Conservation (phyloP, 2,888 invertebrate species). For the Mycalesis mineus region DNA sequence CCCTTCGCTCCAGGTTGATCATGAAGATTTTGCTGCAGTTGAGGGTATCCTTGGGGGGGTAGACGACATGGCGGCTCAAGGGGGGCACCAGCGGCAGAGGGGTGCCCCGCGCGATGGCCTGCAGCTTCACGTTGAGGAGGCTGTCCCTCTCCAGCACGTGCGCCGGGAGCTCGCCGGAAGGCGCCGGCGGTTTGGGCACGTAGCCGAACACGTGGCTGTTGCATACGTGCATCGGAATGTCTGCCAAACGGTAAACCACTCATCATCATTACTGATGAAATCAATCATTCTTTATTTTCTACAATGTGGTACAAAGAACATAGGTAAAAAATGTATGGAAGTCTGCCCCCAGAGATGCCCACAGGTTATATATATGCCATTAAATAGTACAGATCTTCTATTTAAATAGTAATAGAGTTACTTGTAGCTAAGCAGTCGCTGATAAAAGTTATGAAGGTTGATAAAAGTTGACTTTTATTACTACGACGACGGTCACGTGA, state of each 20-base stretch:
- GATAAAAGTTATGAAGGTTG: too few species aligned
- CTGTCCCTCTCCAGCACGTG: slow-evolving; percentile 86
- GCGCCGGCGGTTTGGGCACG: slow-evolving; percentile 88
- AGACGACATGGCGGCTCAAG: slow-evolving; percentile 50
- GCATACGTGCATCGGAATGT: slow-evolving; percentile 77
- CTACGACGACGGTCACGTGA: too few species aligned
- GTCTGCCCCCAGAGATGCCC: too few species aligned
- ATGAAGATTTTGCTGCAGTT: slow-evolving; percentile 90
- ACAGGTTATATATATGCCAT: too few species aligned
- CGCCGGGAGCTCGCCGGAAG: slow-evolving; percentile 77
- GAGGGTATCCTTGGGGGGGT: slow-evolving; percentile 78
- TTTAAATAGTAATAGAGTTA: too few species aligned
- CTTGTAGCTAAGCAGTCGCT: too few species aligned
- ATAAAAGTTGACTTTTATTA: too few species aligned
- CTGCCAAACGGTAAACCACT: slow-evolving; percentile 34
- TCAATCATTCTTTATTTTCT: too few species aligned
- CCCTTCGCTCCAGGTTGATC: slow-evolving; percentile 92
- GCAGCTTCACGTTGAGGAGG: slow-evolving; percentile 85
- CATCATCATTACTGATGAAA: too few species aligned
- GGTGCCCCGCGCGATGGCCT: slow-evolving; percentile 81
- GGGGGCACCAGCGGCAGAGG: slow-evolving; percentile 60
- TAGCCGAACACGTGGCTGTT: slow-evolving; percentile 91
- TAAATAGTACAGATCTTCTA: too few species aligned
- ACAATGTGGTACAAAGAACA: too few species aligned
- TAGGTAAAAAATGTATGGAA: too few species aligned